Evolutionary conservation across 1,140 invertebrate genomes (phyloP), one percentile per base, ranked within the genome.

Genomic region (Aphis gossypii): DNA sequence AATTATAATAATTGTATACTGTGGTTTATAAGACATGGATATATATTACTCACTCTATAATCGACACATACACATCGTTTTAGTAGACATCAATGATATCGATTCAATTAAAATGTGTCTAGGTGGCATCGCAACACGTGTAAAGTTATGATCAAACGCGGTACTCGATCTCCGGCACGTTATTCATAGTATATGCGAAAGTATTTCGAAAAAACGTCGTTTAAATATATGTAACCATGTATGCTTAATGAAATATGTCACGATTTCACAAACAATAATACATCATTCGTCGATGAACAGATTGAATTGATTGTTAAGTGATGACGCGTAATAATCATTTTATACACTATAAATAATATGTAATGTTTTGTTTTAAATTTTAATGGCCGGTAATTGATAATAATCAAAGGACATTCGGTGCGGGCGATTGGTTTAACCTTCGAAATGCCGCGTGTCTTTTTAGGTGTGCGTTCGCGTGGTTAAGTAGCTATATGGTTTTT

Each of bases 351-450:
- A 3, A 8, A 30, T 54, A 54, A 54, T 54, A 18, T 20, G 11
- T n/a, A 30, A 14, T 23, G 46, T 54, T 89, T 54, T 89, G 23
- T 35, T 54, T 54, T 21, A 23, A n/a, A 35, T 51, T 89, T 89
- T 89, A 89, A 89, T 89, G 23, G 48, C 48, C 87, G 87, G 48
- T 54, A 35, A 89, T 89, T 89, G 46, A 38, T 54, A 54, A 54
- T 89, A 54, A 89, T 89, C 48, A 38, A 51, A 88, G 54, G 20
- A 23, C 8, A 54, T 89, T 54, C n/a, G 41, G 8, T 35, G 48
- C 21, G 11, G n/a, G 11, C 41, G 87, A 89, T 89, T 54, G 48
- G 87, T 89, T 89, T 51, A 54, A 54, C 48, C 87, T 89, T 89
- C 87, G 20, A 35, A 38, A 54, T 89, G n/a, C 3, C 25, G 1